Conservation (phyloP, 2,888 invertebrate species). For the Oscheius onirici region DNA sequence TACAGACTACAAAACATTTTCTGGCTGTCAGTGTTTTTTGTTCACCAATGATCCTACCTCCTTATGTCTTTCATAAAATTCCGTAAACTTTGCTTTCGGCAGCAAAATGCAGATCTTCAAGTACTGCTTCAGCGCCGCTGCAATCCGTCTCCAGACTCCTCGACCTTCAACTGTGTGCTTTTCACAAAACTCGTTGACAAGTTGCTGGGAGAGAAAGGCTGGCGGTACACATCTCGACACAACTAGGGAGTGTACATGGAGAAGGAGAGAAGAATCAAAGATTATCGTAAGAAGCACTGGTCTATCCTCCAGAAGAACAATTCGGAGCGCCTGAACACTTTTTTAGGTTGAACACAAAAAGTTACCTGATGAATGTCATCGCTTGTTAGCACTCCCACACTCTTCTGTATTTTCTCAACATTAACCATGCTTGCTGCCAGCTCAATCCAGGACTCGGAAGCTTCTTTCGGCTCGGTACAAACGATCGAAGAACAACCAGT, state of each 20-base stretch:
- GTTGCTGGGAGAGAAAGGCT: slow-evolving; percentile 11
- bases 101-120: background rate
- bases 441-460: background rate
- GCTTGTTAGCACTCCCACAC: background rate
- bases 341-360: background rate
- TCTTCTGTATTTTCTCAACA: background rate
- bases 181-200: slow-evolving; percentile 24
- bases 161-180: slow-evolving; percentile 21
- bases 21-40: no score
- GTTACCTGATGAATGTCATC: slow-evolving; percentile 3
- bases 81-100: background rate
- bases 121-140: background rate
- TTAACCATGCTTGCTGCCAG: background rate
- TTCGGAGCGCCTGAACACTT: background rate
- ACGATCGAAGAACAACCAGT: background rate
- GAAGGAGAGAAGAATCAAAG: background rate
- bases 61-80: background rate
- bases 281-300: background rate
- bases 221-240: slow-evolving; percentile 24
- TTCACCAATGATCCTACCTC: no score
- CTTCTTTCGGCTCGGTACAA: background rate
- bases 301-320: background rate
- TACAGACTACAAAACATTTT: no score
- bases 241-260: slow-evolving; percentile 1
- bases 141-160: slow-evolving; percentile 10